phyloP scores from a whole-genome alignment of 2,113 vertebrate species.

The Brachypodius melanocephalos region DNA sequence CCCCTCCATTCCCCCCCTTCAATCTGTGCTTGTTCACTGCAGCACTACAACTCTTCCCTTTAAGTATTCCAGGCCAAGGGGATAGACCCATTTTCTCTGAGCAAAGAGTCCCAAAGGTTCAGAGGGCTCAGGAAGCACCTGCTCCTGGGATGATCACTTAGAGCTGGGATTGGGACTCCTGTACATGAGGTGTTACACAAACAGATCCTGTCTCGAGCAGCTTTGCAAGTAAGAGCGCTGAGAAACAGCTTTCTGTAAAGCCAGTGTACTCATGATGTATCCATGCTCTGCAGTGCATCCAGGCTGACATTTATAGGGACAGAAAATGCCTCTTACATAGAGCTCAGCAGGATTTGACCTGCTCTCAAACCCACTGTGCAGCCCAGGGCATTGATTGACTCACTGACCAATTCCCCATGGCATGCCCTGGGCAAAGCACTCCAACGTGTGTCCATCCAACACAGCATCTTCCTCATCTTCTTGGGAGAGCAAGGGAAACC shows the following conservation, averaged over 20 bases:
- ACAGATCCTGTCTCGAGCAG: not conserved
- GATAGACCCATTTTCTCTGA: not conserved
- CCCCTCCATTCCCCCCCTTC: fast-evolving
- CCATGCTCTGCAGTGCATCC: not conserved
- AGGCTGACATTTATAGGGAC: not conserved
- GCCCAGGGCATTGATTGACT: not conserved
- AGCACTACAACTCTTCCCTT: not conserved
- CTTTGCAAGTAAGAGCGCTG: not conserved
- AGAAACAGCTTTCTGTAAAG: not conserved
- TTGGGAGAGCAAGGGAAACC: not conserved
- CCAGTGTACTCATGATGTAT: not conserved
- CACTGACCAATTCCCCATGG: fast-evolving
- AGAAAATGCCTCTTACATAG: not conserved
- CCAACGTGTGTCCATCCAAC: not conserved
- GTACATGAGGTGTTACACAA: not conserved
- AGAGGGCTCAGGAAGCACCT: not conserved
- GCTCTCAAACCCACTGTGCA: not conserved
- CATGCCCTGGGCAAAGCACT: not conserved
- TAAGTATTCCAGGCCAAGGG: not conserved
- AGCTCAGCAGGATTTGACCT: not conserved
- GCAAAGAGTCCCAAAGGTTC: not conserved
- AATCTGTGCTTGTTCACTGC: not conserved
- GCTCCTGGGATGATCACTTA: fast-evolving
- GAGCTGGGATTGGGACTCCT: not conserved
- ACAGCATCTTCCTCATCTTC: not conserved